Conservation (phyloP, 2,888 invertebrate genomes). For the Argyresthia goedartella region DNA sequence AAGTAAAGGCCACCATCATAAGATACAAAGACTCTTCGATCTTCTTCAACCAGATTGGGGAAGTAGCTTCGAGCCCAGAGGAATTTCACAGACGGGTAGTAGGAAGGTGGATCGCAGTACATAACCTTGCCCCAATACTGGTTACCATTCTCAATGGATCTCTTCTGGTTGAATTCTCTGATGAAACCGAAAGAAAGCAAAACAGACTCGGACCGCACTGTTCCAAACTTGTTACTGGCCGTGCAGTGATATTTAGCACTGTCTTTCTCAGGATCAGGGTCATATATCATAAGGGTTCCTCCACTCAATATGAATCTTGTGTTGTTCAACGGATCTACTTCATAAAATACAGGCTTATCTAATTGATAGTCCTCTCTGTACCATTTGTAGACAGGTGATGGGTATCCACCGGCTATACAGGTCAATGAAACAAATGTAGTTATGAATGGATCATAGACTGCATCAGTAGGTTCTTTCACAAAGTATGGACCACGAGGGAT, state of each 20-base stretch:
- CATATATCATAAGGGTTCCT: slow-evolving; percentile 89
- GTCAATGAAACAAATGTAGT: slow-evolving; percentile 84
- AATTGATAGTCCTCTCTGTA: slow-evolving; percentile 89
- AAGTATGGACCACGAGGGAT: slow-evolving; percentile 93
- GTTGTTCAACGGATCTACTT: slow-evolving; percentile 83
- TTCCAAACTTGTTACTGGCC: slow-evolving; percentile 90
- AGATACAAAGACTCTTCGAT: slow-evolving; percentile 93
- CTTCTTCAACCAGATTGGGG: slow-evolving; percentile 94
- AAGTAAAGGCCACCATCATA: slow-evolving; percentile 95
- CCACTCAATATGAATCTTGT: slow-evolving; percentile 89
- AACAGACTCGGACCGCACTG: slow-evolving; percentile 89
- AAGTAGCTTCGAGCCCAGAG: slow-evolving; percentile 93
- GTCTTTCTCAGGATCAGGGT: slow-evolving; percentile 85
- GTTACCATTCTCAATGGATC: slow-evolving; percentile 86
- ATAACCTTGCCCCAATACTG: slow-evolving; percentile 96
- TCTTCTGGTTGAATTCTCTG: slow-evolving; percentile 89
- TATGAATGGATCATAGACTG: slow-evolving; percentile 84
- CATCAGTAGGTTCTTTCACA: slow-evolving; percentile 85
- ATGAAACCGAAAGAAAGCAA: slow-evolving; percentile 91
- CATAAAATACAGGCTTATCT: slow-evolving; percentile 77
- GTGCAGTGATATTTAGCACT: slow-evolving; percentile 93
- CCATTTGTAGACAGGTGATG: slow-evolving; percentile 92
- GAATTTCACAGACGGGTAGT: slow-evolving; percentile 90
- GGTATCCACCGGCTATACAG: slow-evolving; percentile 89
- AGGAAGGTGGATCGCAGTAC: slow-evolving; percentile 93